Evolutionary conservation across 2,888 invertebrate species (phyloP), one percentile per base, ranked within the genome.

Genomic region (Argyresthia goedartella): DNA sequence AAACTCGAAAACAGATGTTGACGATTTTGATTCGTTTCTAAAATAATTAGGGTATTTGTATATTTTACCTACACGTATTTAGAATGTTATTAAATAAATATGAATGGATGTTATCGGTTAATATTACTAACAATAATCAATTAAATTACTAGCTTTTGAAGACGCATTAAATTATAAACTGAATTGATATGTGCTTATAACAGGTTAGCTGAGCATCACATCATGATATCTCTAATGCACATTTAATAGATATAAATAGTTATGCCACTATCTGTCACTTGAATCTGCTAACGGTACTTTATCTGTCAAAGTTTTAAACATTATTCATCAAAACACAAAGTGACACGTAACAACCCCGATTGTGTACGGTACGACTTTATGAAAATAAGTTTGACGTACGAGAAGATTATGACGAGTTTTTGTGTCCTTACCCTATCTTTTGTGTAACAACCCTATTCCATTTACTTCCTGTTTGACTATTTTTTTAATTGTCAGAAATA

Each of bases 311-410:
- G 35, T 43, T 50, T 14, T 44, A 44, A 44, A 34, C 44, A 39
- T 64, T 66, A 67, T 67, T 69, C 73, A 76, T 79, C 76, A 79
- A 68, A 76, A 73, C 72, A 76, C 75, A 73, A 68, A 69, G 67
- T 71, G 73, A 67, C 70, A 69, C 58, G 65, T 69, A 70, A 69
- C 25, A n/a, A n/a, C n/a, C n/a, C n/a, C n/a, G n/a, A n/a, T n/a
- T n/a, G n/a, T n/a, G n/a, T n/a, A n/a, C n/a, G n/a, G n/a, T n/a
- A 25, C 25, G 6, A 66, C 76, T 76, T 69, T 69, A 73, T 65
- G 67, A 64, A 67, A 71, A 69, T 68, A 60, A 61, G 60, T 65
- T 65, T 68, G 65, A 69, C 46, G 60, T 59, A 60, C 57, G 57
- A 57, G 58, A 60, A 70, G 75, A 76, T 76, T 77, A 73, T 69